Evolutionary conservation across 2,888 invertebrate genomes (phyloP).

Genomic region (Glaucopsyche alexis): DNA sequence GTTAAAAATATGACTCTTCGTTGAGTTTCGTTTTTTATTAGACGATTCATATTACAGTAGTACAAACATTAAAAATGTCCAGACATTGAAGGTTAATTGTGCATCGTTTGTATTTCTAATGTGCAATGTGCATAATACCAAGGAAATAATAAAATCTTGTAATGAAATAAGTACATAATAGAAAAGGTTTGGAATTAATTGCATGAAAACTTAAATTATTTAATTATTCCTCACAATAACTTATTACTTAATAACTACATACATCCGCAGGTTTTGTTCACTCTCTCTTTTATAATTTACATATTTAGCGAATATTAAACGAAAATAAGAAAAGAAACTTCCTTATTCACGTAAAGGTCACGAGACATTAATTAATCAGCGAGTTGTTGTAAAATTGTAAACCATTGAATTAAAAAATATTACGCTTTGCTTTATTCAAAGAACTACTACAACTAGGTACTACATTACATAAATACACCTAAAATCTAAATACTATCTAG

Average conservation of each 20-base stretch:
- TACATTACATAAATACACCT: too few species aligned
- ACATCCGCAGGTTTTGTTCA: background rate
- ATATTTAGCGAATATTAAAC: background rate
- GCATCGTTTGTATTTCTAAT: background rate
- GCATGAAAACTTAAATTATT: too few species aligned
- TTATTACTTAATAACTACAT: background rate
- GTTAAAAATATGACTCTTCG: too few species aligned
- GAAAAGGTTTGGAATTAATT: too few species aligned
- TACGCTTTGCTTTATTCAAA: background rate
- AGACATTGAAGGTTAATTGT: background rate
- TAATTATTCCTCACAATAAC: background rate
- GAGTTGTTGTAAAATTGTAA: background rate
- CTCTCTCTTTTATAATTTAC: background rate
- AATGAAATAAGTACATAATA: too few species aligned
- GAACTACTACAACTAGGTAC: too few species aligned
- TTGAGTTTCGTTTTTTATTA: background rate
- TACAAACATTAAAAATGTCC: background rate
- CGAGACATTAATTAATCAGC: background rate
- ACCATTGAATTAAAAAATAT: background rate
- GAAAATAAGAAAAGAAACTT: background rate
- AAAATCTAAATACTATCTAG: too few species aligned
- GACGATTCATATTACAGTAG: background rate
- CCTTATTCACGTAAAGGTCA: background rate
- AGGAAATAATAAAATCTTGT: conserved; percentile 1
- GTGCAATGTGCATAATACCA: background rate